Conservation (phyloP, 1,140 invertebrate genomes). For the Steinernema khuongi region DNA sequence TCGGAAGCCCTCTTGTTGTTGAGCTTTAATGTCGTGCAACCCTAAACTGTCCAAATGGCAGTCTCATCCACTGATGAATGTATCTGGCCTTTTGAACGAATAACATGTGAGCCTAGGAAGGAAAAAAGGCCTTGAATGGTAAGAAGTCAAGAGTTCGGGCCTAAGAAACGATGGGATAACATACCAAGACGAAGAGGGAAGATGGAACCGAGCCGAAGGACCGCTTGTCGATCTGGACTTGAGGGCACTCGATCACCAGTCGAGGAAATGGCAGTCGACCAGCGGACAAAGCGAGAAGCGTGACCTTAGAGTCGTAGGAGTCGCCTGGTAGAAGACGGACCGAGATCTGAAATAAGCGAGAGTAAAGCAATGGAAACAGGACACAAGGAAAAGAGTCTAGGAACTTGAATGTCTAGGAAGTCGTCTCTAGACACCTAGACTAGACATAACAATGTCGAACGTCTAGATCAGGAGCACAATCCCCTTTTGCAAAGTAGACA, state of each 20-base stretch:
- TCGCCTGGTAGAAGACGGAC: slow-evolving; percentile 23
- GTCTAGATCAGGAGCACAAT: not conserved
- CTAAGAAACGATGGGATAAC: not conserved
- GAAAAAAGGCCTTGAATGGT: not conserved
- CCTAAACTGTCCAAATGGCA: too few species aligned
- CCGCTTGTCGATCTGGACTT: slow-evolving; percentile 18
- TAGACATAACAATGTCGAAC: not conserved
- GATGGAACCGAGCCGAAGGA: slow-evolving; percentile 25
- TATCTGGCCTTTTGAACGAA: too few species aligned
- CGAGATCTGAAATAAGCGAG: slow-evolving; percentile 23
- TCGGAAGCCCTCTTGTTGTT: too few species aligned
- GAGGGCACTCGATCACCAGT: slow-evolving; percentile 21
- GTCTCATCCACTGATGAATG: too few species aligned
- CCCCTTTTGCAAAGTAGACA: not conserved
- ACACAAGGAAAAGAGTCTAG: not conserved
- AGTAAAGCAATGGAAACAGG: not conserved
- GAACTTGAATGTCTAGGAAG: not conserved
- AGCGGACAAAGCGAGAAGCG: slow-evolving; percentile 32
- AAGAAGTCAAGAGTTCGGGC: not conserved
- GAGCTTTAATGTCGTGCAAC: too few species aligned
- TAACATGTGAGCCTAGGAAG: too few species aligned
- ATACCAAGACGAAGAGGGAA: slow-evolving; percentile 30
- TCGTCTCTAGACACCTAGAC: not conserved
- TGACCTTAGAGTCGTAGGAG: slow-evolving; percentile 7
- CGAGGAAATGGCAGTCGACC: slow-evolving; percentile 29